Percentiles rank a stretch among this genome's conserved stretches.
phyloP scores from a whole-genome alignment of 2,888 invertebrate genomes.

The Brachypalpus laphriformis region DNA sequence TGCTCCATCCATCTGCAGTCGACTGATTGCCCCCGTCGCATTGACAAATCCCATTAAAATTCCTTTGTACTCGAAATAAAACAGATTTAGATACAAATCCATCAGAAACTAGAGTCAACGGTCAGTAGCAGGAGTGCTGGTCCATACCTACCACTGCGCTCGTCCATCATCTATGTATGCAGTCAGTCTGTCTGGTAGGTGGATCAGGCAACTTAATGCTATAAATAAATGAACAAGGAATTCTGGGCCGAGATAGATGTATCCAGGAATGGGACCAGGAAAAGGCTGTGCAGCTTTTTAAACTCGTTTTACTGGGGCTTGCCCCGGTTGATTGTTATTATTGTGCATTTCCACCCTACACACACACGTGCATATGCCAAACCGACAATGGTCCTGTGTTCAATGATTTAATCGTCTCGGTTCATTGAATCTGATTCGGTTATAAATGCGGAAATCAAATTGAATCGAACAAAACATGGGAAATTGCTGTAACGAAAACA shows the following conservation, averaged over 20 bases:
- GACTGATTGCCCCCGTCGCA: slow-evolving; percentile 58
- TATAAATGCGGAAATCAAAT: slow-evolving; percentile 74
- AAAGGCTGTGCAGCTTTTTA: slow-evolving; percentile 58
- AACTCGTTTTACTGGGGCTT: slow-evolving; percentile 39
- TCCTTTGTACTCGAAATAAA: slow-evolving; percentile 70
- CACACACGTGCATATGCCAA: slow-evolving; percentile 1
- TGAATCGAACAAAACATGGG: slow-evolving; percentile 74
- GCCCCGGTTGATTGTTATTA: slow-evolving; percentile 22
- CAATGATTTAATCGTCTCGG: slow-evolving; percentile 74
- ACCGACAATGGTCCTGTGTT: slow-evolving; percentile 69
- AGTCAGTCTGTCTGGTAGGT: slow-evolving; percentile 61
- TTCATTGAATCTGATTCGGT: slow-evolving; percentile 73
- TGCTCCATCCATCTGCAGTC: slow-evolving; percentile 19
- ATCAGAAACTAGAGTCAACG: slow-evolving; percentile 65
- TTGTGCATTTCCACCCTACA: not conserved
- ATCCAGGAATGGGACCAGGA: not conserved
- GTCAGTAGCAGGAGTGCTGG: slow-evolving; percentile 33
- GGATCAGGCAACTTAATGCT: slow-evolving; percentile 69
- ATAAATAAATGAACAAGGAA: slow-evolving; percentile 70
- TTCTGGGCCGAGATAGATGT: slow-evolving; percentile 16
- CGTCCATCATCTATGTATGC: slow-evolving; percentile 64
- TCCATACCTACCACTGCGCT: slow-evolving; percentile 7
- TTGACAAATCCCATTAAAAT: slow-evolving; percentile 73
- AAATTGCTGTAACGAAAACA: slow-evolving; percentile 74
- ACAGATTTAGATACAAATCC: slow-evolving; percentile 74